Conservation (phyloP, 2,113 vertebrate species). For the Morone chrysops region DNA sequence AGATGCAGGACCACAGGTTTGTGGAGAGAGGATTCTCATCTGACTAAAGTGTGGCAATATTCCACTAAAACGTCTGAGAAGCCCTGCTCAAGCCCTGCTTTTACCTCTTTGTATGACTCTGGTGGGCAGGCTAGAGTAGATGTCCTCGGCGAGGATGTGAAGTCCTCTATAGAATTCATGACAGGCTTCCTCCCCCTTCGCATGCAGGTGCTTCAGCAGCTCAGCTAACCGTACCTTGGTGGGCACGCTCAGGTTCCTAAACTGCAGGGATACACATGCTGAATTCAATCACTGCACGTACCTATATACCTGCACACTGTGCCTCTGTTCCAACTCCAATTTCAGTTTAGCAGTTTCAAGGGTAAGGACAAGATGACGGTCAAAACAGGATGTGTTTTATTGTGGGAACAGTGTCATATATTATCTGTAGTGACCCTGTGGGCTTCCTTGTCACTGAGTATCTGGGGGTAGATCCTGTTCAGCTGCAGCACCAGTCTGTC, state of each 20-base stretch:
- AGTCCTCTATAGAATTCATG: slow-evolving; percentile 94
- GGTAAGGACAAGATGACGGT: background rate
- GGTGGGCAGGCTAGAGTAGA: slow-evolving; percentile 90
- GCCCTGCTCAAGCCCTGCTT: background rate
- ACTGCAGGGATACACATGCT: slow-evolving; percentile 81
- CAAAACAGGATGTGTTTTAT: background rate
- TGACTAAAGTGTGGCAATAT: background rate
- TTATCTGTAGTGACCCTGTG: slow-evolving; percentile 86
- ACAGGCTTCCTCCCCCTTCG: slow-evolving; percentile 90
- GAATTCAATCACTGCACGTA: slow-evolving; percentile 7
- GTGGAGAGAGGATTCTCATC: background rate
- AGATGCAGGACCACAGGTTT: background rate
- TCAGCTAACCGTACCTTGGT: slow-evolving; percentile 85
- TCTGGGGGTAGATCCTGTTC: slow-evolving; percentile 94
- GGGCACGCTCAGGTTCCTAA: slow-evolving; percentile 90
- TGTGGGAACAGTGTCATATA: background rate
- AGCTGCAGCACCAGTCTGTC: slow-evolving; percentile 95
- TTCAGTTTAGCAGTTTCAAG: background rate
- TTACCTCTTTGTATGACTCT: slow-evolving; percentile 84
- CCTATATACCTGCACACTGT: background rate
- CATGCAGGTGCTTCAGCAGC: slow-evolving; percentile 87
- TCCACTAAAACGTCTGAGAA: background rate
- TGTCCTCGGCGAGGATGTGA: slow-evolving; percentile 90
- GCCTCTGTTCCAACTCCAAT: background rate
- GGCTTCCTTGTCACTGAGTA: slow-evolving; percentile 92